A percentile compares a stretch with the other conserved stretches of the same genome.
phyloP scores from a whole-genome alignment of 2,797 vertebrate genomes.

The Falco novaeseelandiae region DNA sequence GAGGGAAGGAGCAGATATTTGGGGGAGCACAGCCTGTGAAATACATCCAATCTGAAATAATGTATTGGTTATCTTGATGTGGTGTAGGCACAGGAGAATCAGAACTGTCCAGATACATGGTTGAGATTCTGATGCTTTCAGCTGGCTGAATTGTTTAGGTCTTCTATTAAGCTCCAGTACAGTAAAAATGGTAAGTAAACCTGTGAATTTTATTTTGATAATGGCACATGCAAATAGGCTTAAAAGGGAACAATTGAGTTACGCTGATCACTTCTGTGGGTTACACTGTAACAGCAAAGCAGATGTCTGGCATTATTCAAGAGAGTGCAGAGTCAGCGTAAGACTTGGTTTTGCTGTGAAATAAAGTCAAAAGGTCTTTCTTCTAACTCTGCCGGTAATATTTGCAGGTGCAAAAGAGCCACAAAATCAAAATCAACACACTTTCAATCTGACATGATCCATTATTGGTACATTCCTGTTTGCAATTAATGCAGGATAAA shows the following conservation, averaged over 20 bases:
- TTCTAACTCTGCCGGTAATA: background rate
- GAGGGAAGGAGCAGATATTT: background rate
- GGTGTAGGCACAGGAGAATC: background rate
- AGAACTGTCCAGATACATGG: accelerated
- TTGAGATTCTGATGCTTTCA: background rate
- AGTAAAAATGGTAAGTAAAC: background rate
- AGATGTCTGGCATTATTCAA: accelerated
- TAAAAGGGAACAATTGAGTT: background rate
- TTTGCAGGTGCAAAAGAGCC: background rate
- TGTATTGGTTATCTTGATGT: background rate
- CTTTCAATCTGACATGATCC: background rate
- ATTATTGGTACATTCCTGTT: too few species aligned
- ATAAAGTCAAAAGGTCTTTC: background rate
- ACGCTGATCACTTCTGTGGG: background rate
- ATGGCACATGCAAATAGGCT: background rate
- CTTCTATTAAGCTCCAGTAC: background rate
- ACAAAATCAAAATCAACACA: background rate
- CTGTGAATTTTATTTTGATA: background rate
- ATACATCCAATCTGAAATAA: accelerated
- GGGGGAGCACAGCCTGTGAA: background rate
- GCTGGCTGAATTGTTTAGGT: background rate
- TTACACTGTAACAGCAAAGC: background rate
- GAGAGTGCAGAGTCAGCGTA: accelerated
- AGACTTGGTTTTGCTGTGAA: background rate
- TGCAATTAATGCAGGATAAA: background rate